phyloP scores from a whole-genome alignment of 2,888 invertebrate species.

The Trichacis sp. region DNA sequence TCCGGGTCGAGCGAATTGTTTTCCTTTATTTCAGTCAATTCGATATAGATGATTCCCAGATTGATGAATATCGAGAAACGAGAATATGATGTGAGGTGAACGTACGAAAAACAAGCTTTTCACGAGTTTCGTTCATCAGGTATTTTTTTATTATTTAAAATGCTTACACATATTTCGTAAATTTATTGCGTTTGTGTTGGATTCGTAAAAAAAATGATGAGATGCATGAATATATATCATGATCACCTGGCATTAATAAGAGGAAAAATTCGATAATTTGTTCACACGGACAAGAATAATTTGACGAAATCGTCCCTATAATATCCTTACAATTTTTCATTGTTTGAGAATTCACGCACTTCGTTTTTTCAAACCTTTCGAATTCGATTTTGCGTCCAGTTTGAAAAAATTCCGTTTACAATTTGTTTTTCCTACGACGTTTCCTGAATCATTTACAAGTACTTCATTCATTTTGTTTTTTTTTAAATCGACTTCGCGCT shows the following conservation, averaged over 20 bases:
- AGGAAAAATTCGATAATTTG: not conserved
- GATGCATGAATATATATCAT: not conserved
- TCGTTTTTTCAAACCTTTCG: not conserved
- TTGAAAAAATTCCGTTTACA: not conserved
- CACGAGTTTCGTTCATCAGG: not conserved
- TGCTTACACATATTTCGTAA: not conserved
- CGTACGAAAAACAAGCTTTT: too few species aligned
- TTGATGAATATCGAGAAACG: too few species aligned
- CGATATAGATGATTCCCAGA: too few species aligned
- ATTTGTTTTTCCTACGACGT: not conserved
- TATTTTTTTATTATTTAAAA: constrained; percentile 1
- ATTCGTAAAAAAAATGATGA: not conserved
- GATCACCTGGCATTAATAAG: not conserved
- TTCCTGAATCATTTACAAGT: not conserved
- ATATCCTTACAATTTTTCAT: not conserved
- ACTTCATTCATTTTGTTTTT: not conserved
- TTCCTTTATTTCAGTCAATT: not conserved
- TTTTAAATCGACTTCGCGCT: constrained; percentile 16
- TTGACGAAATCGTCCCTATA: not conserved
- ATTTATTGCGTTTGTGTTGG: not conserved
- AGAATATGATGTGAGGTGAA: too few species aligned
- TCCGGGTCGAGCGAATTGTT: not conserved
- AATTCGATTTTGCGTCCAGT: not conserved
- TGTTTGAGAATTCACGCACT: not conserved
- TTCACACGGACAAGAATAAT: not conserved